A percentile compares a stretch with the other conserved stretches of the same genome.
Evolutionary conservation across 2,113 vertebrate genomes (phyloP).

Genomic region (Phainopepla nitens): DNA sequence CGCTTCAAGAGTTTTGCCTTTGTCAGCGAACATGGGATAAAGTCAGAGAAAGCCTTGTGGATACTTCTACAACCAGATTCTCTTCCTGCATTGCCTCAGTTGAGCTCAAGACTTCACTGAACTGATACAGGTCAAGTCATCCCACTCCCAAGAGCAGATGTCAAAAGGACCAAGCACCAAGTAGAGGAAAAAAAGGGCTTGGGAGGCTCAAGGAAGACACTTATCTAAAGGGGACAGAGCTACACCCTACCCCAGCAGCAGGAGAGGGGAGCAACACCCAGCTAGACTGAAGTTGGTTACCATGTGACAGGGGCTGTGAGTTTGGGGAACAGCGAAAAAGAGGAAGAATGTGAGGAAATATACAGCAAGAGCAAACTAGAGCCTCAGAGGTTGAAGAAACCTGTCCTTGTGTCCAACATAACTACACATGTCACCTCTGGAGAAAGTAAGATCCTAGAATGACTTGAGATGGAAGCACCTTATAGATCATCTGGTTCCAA

Average conservation of each 20-base stretch:
- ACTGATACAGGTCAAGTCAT: neutral
- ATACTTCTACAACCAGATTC: neutral
- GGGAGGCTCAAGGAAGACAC: neutral
- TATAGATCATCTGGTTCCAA: neutral
- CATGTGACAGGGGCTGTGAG: neutral
- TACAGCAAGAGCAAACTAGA: neutral
- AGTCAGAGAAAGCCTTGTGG: neutral
- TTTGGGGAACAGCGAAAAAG: neutral
- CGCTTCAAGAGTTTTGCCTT: neutral
- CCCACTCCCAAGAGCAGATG: neutral
- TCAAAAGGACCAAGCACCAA: neutral
- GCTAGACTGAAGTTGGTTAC: neutral
- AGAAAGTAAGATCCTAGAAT: neutral
- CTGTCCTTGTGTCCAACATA: neutral
- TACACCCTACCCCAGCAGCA: neutral
- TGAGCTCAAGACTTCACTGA: neutral
- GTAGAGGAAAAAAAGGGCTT: neutral
- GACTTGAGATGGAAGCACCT: neutral
- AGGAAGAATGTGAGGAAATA: neutral
- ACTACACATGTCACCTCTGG: neutral
- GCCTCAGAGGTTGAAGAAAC: neutral
- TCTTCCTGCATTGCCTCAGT: neutral
- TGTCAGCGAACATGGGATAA: neutral
- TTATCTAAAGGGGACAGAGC: neutral
- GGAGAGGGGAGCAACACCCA: neutral